phyloP scores from a whole-genome alignment of 2,888 invertebrate genomes.

The Panorpa germanica region DNA sequence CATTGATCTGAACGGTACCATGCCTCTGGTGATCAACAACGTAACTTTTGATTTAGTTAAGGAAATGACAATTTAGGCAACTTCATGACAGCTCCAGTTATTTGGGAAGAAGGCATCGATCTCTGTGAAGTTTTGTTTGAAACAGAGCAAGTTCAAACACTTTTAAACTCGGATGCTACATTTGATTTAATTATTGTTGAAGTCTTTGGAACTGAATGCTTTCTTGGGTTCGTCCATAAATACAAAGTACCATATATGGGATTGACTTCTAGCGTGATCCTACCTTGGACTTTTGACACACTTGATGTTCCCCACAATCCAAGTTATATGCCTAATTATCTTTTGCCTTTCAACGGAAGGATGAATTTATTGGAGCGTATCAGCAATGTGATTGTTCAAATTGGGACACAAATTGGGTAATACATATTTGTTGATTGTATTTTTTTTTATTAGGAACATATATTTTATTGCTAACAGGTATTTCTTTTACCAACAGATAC shows the following conservation, averaged over 20 bases:
- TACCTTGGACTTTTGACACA: conserved; percentile 35
- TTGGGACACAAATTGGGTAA: too few species aligned
- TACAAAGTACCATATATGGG: conserved; percentile 33
- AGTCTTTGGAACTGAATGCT: conserved; percentile 35
- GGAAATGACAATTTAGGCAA: too few species aligned
- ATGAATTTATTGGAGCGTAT: conserved; percentile 31
- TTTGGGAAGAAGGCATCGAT: too few species aligned
- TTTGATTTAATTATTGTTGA: conserved; percentile 18
- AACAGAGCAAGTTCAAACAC: conserved; percentile 11
- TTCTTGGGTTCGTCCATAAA: conserved; percentile 31
- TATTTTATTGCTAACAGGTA: background rate
- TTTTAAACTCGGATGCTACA: conserved; percentile 11
- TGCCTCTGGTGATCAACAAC: too few species aligned
- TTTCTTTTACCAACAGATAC: conserved; percentile 8
- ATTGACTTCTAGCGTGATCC: conserved; percentile 29
- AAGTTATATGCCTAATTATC: conserved; percentile 33
- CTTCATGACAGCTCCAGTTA: too few species aligned
- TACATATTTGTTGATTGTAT: conserved; percentile 1
- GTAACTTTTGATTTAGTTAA: too few species aligned
- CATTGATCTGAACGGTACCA: too few species aligned
- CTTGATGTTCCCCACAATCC: conserved; percentile 36
- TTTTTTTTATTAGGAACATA: conserved; percentile 7
- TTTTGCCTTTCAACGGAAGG: conserved; percentile 27
- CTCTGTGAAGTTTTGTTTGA: too few species aligned
- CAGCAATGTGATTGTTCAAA: conserved; percentile 26